Conservation (phyloP, 2,113 vertebrate genomes). For the Cyanistes caeruleus region DNA sequence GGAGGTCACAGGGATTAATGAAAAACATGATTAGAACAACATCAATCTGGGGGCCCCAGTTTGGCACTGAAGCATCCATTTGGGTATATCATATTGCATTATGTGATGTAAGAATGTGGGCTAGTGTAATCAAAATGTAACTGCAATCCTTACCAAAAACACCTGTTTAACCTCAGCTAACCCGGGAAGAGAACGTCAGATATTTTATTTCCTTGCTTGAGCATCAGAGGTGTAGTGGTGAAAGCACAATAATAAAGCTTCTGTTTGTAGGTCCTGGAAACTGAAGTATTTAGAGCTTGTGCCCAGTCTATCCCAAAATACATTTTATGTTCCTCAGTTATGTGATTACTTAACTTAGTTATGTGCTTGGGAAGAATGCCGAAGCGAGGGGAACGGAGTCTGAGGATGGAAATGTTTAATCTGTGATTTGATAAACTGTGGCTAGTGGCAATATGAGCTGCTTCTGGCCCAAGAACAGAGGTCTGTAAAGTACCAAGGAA, state of each 20-base stretch:
- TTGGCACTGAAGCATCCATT: constrained; percentile 32
- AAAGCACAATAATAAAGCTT: background rate
- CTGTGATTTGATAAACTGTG: background rate
- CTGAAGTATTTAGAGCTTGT: background rate
- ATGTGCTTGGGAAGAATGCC: background rate
- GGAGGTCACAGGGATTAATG: constrained; percentile 63
- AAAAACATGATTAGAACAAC: constrained; percentile 66
- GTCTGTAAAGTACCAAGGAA: background rate
- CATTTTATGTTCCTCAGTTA: background rate
- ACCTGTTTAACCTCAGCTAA: constrained; percentile 71
- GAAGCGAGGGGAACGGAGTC: background rate
- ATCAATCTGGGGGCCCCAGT: constrained; percentile 40
- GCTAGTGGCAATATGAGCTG: background rate
- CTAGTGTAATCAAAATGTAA: constrained; percentile 75
- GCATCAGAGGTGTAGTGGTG: accelerated
- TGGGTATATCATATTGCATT: constrained; percentile 62
- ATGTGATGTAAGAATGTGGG: constrained; percentile 67
- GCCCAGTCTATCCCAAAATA: background rate
- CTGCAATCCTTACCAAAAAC: constrained; percentile 70
- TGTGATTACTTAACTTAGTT: background rate
- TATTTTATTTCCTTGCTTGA: background rate
- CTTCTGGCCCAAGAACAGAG: background rate
- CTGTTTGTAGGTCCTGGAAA: background rate
- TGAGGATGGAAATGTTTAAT: constrained; percentile 3
- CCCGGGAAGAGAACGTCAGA: background rate